Evolutionary conservation across 2,113 vertebrate species (phyloP).

Genomic region (Pteronura brasiliensis): DNA sequence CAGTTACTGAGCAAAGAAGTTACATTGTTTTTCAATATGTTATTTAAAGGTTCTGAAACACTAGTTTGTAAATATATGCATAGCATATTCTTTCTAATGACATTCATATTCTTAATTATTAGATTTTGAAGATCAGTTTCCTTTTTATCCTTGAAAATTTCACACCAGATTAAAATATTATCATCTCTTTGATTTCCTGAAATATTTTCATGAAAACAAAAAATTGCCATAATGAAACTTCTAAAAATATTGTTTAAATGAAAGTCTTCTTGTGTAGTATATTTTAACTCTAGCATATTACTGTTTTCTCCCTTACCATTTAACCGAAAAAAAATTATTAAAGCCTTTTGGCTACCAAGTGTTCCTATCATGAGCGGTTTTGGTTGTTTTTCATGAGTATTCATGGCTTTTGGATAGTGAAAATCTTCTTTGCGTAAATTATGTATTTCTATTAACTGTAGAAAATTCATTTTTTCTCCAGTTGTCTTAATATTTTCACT

Average conservation of each 20-base stretch:
- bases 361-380: neutral
- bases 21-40: slow-evolving; percentile 30
- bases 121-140: slow-evolving; percentile 9
- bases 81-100: neutral
- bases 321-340: neutral
- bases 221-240: neutral
- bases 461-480: neutral
- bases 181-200: neutral
- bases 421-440: neutral
- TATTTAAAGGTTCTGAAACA: slow-evolving; percentile 53
- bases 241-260: slow-evolving; percentile 29
- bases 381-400: neutral
- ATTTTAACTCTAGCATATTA: neutral
- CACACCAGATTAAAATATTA: neutral
- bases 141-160: neutral
- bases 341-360: neutral
- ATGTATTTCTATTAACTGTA: slow-evolving; percentile 13
- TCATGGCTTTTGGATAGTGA: neutral
- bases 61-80: slow-evolving; percentile 43
- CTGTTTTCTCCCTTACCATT: slow-evolving; percentile 33
- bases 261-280: slow-evolving; percentile 26
- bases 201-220: neutral
- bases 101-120: slow-evolving; percentile 9
- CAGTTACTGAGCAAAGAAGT: slow-evolving; percentile 25
- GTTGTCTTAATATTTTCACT: neutral